Base-by-base conservation (phyloP, 2,113 vertebrate genomes). In the Oreochromis aureus region DNA sequence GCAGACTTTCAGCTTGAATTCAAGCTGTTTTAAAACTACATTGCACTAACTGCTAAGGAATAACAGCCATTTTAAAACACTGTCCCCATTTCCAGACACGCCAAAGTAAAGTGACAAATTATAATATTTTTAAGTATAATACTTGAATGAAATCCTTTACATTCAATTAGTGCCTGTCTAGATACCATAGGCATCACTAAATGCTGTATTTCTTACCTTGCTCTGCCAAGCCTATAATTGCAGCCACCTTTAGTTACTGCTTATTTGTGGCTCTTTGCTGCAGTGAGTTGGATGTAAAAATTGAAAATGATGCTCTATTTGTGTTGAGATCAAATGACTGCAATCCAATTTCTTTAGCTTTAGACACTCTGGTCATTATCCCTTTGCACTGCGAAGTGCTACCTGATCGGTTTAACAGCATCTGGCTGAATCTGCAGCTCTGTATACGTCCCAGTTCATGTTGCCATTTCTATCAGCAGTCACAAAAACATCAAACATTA, bases 331-430 rank as follows among this genome's bases (percentile, higher is more conserved):
- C 41, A 48, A 18, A 48, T 48, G 24, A 30, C 71, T 76, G 6
- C 24, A 44, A 76, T 48, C 15, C 44, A 30, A 48, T 19, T 76
- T 48, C 44, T 48, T 76, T 76, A 48, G 24, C 24, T 76, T 76
- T 48, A 48, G 27, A 27, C 44, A 48, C 24, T 76, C 24, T 48
- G 41, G 44, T 48, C 15, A 76, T 48, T 48, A 30, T 48, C 71
- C 15, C 24, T 76, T 76, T 76, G 41, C 44, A 30, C 15, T 48
- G 69, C 24, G 6, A 76, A 76, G 22, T 18, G 41, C 22, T 48
- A 24, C 41, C 69, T 76, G 69, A 76, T 76, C 24, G 4, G 69
- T 73, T 48, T 73, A 30, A 46, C 15, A 73, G 69, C 41, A 76
- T 76, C 22, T 18, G 41, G 22, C 24, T 30, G 69, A 73, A 48